Percentiles rank a stretch among this genome's conserved stretches.
These are phyloP conservation scores for Eupelmus urozonus DNA, from an alignment of 2,888 invertebrate species.

Conservation along the genomic window DNA sequence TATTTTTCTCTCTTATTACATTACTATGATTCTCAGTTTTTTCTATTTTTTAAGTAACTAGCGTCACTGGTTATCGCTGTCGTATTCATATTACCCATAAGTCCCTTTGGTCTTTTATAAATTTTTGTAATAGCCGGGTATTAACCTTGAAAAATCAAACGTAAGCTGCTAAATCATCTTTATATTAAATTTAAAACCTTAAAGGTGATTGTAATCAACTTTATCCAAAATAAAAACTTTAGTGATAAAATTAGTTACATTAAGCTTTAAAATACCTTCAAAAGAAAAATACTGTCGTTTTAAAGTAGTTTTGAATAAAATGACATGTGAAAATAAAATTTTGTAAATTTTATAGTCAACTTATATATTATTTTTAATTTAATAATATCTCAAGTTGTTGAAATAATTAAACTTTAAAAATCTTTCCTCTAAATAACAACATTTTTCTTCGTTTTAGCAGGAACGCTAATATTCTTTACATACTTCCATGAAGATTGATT, in stretches of 20 bases:
- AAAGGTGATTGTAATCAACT: slow-evolving; percentile 16
- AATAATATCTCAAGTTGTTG: too few species aligned
- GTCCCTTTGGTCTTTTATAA: slow-evolving; percentile 57
- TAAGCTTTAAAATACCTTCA: slow-evolving; percentile 16
- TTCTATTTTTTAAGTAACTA: slow-evolving; percentile 15
- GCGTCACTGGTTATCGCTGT: not conserved
- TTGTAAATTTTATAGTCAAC: too few species aligned
- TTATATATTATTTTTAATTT: too few species aligned
- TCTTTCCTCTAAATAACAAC: slow-evolving; percentile 6
- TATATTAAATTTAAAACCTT: slow-evolving; percentile 23
- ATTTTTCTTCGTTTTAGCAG: not conserved
- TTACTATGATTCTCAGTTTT: slow-evolving; percentile 39
- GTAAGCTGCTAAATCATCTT: not conserved
- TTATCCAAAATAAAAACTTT: slow-evolving; percentile 12
- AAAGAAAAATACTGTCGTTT: slow-evolving; percentile 7
- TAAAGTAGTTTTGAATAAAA: not conserved
- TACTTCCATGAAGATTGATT: slow-evolving; percentile 41
- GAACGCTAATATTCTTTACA: not conserved
- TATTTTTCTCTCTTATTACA: slow-evolving; percentile 19
- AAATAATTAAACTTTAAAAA: not conserved
- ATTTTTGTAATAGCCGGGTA: slow-evolving; percentile 30
- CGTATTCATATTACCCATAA: slow-evolving; percentile 27
- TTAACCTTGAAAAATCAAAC: slow-evolving; percentile 48
- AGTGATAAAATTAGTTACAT: slow-evolving; percentile 28
- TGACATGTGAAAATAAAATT: too few species aligned